A percentile compares a stretch with the other conserved stretches of the same genome.
phyloP scores from a whole-genome alignment of 2,797 vertebrate genomes.

The Pangasius djambal region DNA sequence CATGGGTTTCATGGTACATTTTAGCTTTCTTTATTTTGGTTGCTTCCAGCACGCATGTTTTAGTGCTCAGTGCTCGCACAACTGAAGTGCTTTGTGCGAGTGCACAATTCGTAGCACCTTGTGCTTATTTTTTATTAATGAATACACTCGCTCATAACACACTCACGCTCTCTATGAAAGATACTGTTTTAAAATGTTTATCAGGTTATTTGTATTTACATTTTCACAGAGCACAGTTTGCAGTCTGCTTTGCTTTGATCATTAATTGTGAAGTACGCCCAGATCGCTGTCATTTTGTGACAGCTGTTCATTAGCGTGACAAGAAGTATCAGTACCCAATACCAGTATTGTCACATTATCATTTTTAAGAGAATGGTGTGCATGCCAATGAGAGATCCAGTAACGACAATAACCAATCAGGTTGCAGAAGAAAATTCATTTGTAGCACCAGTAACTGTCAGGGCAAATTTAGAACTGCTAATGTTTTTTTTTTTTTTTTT shows the following conservation, averaged over 20 bases:
- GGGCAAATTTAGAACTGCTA: too few species aligned
- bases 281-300: background rate
- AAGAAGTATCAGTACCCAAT: too few species aligned
- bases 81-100: too few species aligned
- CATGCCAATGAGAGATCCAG: background rate
- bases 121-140: background rate
- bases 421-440: background rate
- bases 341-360: background rate
- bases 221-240: background rate
- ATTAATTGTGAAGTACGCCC: background rate
- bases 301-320: background rate
- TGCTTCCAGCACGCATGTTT: too few species aligned
- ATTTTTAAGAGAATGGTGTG: background rate
- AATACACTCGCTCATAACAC: background rate
- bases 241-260: background rate
- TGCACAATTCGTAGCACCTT: too few species aligned
- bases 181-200: background rate
- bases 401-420: background rate
- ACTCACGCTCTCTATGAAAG: background rate
- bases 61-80: too few species aligned
- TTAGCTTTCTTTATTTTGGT: too few species aligned
- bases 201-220: background rate
- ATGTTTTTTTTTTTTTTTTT: background rate
- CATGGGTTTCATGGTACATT: too few species aligned
- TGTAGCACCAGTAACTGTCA: background rate